Evolutionary conservation across 2,888 invertebrate species (phyloP).

Genomic region (Drosophila nigricruria): DNA sequence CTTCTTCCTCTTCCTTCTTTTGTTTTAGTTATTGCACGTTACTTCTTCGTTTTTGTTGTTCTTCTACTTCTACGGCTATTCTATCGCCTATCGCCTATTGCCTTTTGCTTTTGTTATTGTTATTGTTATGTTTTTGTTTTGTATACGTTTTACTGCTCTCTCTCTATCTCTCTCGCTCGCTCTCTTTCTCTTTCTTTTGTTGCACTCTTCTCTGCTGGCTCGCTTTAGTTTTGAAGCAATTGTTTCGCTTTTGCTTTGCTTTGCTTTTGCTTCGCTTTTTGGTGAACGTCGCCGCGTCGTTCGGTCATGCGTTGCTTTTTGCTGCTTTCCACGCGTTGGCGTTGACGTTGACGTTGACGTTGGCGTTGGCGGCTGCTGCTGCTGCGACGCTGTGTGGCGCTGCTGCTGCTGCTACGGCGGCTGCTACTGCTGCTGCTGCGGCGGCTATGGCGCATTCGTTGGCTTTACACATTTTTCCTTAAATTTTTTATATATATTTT

Average conservation of each 20-base stretch:
- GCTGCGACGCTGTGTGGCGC: constrained; percentile 55
- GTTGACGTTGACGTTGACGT: too few relatives aligned
- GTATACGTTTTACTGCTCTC: constrained; percentile 7
- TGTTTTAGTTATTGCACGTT: constrained; percentile 33
- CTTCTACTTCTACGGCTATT: constrained; percentile 38
- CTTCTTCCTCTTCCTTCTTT: too few relatives aligned
- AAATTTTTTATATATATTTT: neutral
- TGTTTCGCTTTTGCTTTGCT: constrained; percentile 27
- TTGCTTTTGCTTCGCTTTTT: constrained; percentile 4
- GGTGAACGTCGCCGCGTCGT: constrained; percentile 31
- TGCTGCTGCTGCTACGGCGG: constrained; percentile 42
- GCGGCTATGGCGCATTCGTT: constrained; percentile 54
- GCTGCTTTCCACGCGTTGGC: constrained; percentile 63
- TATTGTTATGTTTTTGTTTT: constrained; percentile 22
- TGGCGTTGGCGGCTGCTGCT: constrained; percentile 52
- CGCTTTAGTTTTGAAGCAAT: constrained; percentile 33
- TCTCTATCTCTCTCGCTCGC: neutral
- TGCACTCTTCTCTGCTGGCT: constrained; percentile 25
- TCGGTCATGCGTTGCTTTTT: constrained; percentile 59
- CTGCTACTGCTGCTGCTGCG: constrained; percentile 31
- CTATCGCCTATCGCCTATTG: constrained; percentile 44
- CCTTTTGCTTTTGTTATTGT: constrained; percentile 25
- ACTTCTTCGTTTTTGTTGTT: constrained; percentile 32
- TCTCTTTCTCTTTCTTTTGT: constrained; percentile 30
- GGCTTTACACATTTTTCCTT: constrained; percentile 51